Base-by-base conservation (phyloP, 2,888 invertebrate genomes). In the Hirtodrosophila cameraria region DNA sequence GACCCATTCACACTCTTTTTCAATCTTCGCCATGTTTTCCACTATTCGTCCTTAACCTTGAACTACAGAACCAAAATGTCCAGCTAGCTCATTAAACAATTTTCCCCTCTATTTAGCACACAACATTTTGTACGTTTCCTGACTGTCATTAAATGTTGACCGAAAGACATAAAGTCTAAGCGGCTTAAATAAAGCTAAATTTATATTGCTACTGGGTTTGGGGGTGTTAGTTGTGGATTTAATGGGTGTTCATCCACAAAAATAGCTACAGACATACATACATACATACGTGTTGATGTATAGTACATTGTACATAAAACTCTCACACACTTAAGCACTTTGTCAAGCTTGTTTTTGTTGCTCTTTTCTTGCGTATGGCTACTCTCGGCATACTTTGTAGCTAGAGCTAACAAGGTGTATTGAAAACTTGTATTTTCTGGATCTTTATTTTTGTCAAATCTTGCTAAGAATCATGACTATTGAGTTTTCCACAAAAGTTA, bases 311-410 rank as follows among this genome's bases (percentile, higher is more conserved):
- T 20, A n/a, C 11, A 16, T 28, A 30, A 23, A 55, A 11, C 66
- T 74, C 72, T 53, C 83, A 54, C 74, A 65, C 68, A 68, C 72
- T 77, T 84, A 81, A 81, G 61, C 84, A 84, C 81, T 84, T 84
- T 63, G 57, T 62, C 71, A 60, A 46, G 30, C 59, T 25, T 48
- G 15, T 53, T 35, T 23, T 48, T 15, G 31, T 23, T n/a, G n/a
- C 54, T 43, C 42, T 49, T 16, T 43, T 54, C 15, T 31, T 57
- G 49, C 45, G 27, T 30, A 46, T 36, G n/a, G 41, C 42, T 13
- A 42, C 36, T n/a, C 64, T 15, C 3, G 6, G 16, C 4, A 20
- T 23, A 54, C 68, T 53, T 42, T 61, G n/a, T 2, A 31, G 1
- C 1, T 5, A 13, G 7, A 0, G 1, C 6, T 9, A 11, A 2